A percentile compares a stretch with the other conserved stretches of the same genome.
Conservation (phyloP, 2,113 vertebrate genomes). For the Nibea coibor region DNA sequence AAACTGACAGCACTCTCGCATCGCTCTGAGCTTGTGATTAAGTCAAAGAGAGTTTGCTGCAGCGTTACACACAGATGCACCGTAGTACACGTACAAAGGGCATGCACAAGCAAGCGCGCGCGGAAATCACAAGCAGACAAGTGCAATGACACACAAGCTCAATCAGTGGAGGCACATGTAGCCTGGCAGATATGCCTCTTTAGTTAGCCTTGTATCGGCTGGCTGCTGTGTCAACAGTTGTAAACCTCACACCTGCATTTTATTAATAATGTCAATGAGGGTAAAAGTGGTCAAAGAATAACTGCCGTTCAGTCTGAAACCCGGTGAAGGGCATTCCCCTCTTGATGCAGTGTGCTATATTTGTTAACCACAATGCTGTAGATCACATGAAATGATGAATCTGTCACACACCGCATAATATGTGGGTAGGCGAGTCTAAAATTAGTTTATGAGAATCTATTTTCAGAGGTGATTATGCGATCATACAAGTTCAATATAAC, state of each 20-base stretch:
- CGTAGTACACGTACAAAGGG: conserved; percentile 19
- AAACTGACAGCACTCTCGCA: conserved; percentile 81
- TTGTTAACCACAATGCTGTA: conserved; percentile 70
- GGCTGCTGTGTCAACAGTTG: conserved; percentile 37
- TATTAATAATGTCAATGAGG: conserved; percentile 45
- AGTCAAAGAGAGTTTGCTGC: conserved; percentile 74
- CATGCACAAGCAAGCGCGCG: conserved; percentile 8
- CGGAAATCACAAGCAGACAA: conserved; percentile 41
- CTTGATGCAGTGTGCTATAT: conserved; percentile 54
- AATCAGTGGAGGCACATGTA: conserved; percentile 3
- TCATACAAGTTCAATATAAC: not conserved
- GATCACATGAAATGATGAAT: conserved; percentile 78
- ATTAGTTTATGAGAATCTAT: conserved; percentile 71
- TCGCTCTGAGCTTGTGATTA: conserved; percentile 78
- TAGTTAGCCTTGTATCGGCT: conserved; percentile 5
- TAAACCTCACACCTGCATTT: conserved; percentile 36
- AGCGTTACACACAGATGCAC: conserved; percentile 63
- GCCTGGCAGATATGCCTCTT: conserved; percentile 15
- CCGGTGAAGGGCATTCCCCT: conserved; percentile 69
- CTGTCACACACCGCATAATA: conserved; percentile 71
- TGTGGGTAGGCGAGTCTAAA: conserved; percentile 70
- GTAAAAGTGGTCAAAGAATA: conserved; percentile 41
- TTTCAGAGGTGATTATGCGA: conserved; percentile 59
- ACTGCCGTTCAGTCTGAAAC: conserved; percentile 44
- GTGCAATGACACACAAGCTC: conserved; percentile 22